Evolutionary conservation across 2,888 invertebrate genomes (phyloP).

Genomic region (Allygus modestus): DNA sequence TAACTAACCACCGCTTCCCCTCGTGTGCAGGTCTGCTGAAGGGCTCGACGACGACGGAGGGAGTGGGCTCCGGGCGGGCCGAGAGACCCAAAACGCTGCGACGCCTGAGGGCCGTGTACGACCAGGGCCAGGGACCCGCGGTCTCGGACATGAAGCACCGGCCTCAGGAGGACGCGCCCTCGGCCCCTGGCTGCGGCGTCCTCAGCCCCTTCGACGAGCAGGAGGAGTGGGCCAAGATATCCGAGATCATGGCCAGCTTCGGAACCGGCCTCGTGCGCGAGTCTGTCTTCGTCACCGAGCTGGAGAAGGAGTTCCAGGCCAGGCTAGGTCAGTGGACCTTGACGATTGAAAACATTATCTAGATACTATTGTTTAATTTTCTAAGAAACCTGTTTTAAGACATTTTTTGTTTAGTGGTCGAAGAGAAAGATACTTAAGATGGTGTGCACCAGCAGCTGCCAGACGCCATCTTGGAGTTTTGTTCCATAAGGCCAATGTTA

Average conservation of each 20-base stretch:
- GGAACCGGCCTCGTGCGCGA: slow-evolving; percentile 89
- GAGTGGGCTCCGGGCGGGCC: slow-evolving; percentile 72
- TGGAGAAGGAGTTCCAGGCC: slow-evolving; percentile 88
- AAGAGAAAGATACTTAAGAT: too few species aligned
- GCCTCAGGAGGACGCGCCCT: slow-evolving; percentile 55
- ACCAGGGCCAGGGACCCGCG: slow-evolving; percentile 61
- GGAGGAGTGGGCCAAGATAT: slow-evolving; percentile 98
- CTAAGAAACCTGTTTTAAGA: too few species aligned
- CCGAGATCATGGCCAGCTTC: slow-evolving; percentile 96
- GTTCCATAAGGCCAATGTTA: too few species aligned
- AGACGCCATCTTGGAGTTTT: too few species aligned
- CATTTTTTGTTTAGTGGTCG: too few species aligned
- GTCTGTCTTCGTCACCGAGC: slow-evolving; percentile 86
- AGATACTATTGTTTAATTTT: too few species aligned
- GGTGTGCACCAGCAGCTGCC: too few species aligned
- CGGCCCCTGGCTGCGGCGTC: slow-evolving; percentile 67
- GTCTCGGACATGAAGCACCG: slow-evolving; percentile 59
- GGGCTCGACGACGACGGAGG: slow-evolving; percentile 86
- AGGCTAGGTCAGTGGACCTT: slow-evolving; percentile 77
- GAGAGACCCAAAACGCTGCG: slow-evolving; percentile 87
- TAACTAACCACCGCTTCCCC: not conserved
- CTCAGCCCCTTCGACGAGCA: slow-evolving; percentile 95
- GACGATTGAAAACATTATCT: too few species aligned
- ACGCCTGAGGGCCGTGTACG: slow-evolving; percentile 86
- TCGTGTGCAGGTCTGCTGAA: slow-evolving; percentile 84